Percentiles rank a stretch among this genome's conserved stretches.
phyloP scores from a whole-genome alignment of 2,113 vertebrate genomes.

The Peromyscus polionotus region DNA sequence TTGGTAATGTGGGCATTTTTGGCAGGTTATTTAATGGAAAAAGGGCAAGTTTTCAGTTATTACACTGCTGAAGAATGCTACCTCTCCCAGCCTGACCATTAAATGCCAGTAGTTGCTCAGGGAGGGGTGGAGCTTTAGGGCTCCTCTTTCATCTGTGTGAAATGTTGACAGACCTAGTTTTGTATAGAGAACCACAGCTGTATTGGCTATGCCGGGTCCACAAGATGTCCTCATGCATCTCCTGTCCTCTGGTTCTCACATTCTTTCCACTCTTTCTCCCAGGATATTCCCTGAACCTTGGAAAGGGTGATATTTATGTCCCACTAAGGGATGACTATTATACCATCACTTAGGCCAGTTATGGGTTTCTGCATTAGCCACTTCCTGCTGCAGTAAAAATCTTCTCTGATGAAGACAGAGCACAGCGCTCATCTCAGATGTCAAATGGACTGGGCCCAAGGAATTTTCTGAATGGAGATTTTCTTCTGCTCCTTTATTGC shows the following conservation, averaged over 20 bases:
- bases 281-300: not conserved
- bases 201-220: not conserved
- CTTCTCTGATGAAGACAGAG: not conserved
- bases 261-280: not conserved
- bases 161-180: not conserved
- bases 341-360: not conserved
- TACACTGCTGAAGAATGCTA: not conserved
- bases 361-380: not conserved
- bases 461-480: not conserved
- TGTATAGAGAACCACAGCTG: not conserved
- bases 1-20: not conserved
- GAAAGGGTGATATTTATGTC: not conserved
- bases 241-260: not conserved
- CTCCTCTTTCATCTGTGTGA: not conserved
- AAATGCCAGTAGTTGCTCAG: not conserved
- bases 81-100: not conserved
- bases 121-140: too few relatives aligned
- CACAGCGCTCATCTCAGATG: not conserved
- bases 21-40: not conserved
- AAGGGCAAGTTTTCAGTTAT: not conserved
- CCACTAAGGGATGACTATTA: not conserved
- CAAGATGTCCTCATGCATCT: not conserved
- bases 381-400: not conserved
- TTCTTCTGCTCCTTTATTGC: not conserved
- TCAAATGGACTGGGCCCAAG: not conserved